Evolutionary conservation across 2,797 vertebrate species (phyloP), one percentile per base, ranked within the genome.

Genomic region (Mormyrus hasselquistii): DNA sequence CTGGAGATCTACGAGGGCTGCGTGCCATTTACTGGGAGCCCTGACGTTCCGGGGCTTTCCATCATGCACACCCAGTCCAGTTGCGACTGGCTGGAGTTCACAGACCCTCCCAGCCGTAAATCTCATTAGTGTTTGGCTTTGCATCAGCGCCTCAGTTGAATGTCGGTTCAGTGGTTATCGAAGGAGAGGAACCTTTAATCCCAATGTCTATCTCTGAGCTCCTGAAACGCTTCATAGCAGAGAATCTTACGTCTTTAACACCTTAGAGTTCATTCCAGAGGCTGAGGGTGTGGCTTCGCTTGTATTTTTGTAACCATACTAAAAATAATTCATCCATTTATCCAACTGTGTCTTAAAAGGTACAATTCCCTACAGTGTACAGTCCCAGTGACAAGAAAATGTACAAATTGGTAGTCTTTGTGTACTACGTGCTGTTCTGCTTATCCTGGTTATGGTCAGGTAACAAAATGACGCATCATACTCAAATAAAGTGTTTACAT

Each of bases 81-180:
- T 76, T 52, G 82, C 49, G 9, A 55, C 83, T 89, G 88, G 88
- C 88, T 76, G 47, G 10, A 16, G 59, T 73, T 89, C 88, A 76
- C 53, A 86, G 47, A 47, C 62, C 3, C 19, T 34, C 57, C 10
- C 14, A 62, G 52, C 59, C 8, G 52, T 73, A 73, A 86, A 89
- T 86, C 34, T 73, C 59, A 57, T 62, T 86, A 55, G 38, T 41
- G 10, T 25, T 57, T 49, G 59, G 55, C 57, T 19, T 87, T 87
- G 49, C 88, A 55, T 87, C 88, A 69, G 85, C 19, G 5, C 19
- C 52, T 38, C 34, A 19, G 85, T 57, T 34, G 22, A 55, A 52
- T 55, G 12, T 16, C 16, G n/a, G 47, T 89, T 47, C 57, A 44
- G 22, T 82, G 29, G 57, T 47, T 65, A 76, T 86, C 4, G 4